Base-by-base conservation (phyloP, 2,888 invertebrate genomes). In the Selenia dentaria region DNA sequence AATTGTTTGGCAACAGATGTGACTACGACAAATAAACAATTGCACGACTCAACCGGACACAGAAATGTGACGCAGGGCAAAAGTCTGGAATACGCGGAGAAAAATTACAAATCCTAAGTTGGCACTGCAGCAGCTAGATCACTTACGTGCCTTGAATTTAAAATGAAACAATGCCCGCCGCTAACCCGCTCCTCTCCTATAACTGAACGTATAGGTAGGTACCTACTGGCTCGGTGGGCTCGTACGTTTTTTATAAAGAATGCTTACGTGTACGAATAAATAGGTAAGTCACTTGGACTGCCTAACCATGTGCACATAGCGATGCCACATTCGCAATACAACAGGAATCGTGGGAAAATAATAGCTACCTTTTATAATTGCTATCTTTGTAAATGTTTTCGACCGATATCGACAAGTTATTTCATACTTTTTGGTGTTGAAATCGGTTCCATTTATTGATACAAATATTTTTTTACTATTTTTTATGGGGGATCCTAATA, bases 71-170 rank as follows among this genome's bases (percentile, higher is more conserved):
- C 26, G 20, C 20, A 12, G 14, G 9, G n/a, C 11, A 25, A 18
- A 8, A 33, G 16, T 13, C 33, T 22, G 27, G 12, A 39, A 26
- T 46, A 18, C 33, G 18, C 6, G 16, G 28, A 48, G 47, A 48
- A 42, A 48, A 37, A 42, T 48, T 42, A 48, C 37, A 42, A 38
- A 42, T 37, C 37, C 41, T 34, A 42, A 48, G 33, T 36, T 41
- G 46, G 40, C 40, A 29, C 25, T 26, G 36, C 28, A 24, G 39
- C 38, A 34, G 35, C 47, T 47, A 42, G 47, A 48, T 48, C 37
- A 48, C 32, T 25, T 48, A 48, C 47, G 47, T 48, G 47, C 22
- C 33, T 48, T 14, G 47, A 42, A 48, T 48, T 41, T 42, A 10
- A 32, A 48, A 33, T 37, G 47, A 33, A 41, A 48, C 47, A 48